These are phyloP conservation scores for Microchrysa polita DNA, from an alignment of 2,888 invertebrate genomes.

Conservation along the genomic window DNA sequence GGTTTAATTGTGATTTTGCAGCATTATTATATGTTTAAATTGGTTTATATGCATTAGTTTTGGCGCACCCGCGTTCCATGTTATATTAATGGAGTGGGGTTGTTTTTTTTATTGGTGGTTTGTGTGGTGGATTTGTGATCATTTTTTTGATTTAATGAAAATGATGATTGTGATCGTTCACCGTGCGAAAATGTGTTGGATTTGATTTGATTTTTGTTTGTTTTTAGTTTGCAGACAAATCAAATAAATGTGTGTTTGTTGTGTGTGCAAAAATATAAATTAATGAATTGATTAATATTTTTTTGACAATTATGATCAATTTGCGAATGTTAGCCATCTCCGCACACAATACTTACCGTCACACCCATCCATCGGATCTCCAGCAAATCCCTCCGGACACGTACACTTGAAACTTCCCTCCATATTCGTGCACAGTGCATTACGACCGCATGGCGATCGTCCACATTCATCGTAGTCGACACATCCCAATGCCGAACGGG, in stretches of 20 bases:
- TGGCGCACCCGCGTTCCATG: conserved; percentile 36
- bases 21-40: not conserved
- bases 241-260: not conserved
- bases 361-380: conserved; percentile 80
- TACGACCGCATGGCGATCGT: conserved; percentile 79
- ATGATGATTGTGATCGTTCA: conserved; percentile 5
- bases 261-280: conserved; percentile 11
- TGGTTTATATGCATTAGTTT: conserved; percentile 25
- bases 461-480: conserved; percentile 80
- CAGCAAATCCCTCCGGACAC: conserved; percentile 84
- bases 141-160: no score
- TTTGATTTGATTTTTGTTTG: conserved; percentile 5
- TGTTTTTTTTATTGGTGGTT: conserved; percentile 1
- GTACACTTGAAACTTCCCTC: conserved; percentile 82
- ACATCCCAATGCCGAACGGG: conserved; percentile 74
- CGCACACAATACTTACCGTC: conserved; percentile 69
- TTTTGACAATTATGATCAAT: not conserved
- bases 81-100: conserved; percentile 24
- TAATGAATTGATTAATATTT: conserved; percentile 25
- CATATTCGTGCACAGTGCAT: conserved; percentile 81
- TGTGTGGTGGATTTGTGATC: not conserved
- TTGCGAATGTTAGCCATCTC: not conserved
- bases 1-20: not conserved
- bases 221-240: no score
- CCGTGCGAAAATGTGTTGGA: conserved; percentile 9